phyloP scores from a whole-genome alignment of 2,797 vertebrate species.

The Sciaenops ocellatus region DNA sequence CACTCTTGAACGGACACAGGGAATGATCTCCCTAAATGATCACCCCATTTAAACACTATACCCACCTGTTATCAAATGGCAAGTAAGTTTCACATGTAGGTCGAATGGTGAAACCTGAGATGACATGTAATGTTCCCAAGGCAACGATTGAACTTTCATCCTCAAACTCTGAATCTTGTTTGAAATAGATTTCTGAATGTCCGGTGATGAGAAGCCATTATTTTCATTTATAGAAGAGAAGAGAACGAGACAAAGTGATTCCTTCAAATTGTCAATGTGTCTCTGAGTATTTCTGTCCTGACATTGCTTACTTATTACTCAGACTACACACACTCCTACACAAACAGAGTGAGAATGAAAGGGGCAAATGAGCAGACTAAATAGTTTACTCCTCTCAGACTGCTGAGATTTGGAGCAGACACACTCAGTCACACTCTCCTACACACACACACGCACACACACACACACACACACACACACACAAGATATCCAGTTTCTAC shows the following conservation, averaged over 20 bases:
- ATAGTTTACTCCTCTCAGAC: constrained; percentile 55
- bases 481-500: neutral
- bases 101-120: neutral
- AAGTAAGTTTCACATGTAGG: neutral
- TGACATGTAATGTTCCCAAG: neutral
- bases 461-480: neutral
- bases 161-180: neutral
- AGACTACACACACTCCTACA: constrained; percentile 5
- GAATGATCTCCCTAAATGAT: too few relatives aligned
- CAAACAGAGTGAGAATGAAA: constrained; percentile 24
- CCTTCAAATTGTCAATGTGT: neutral
- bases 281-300: neutral
- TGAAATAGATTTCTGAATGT: neutral
- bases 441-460: neutral
- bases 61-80: neutral
- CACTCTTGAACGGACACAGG: neutral
- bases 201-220: neutral
- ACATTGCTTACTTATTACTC: neutral
- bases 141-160: neutral
- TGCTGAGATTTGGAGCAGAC: constrained; percentile 35
- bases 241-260: neutral
- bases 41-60: neutral
- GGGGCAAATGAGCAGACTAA: constrained; percentile 47
- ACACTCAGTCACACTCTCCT: constrained; percentile 4
- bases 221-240: neutral